These are phyloP conservation scores for Nibea coibor DNA, from an alignment of 2,113 vertebrate genomes.

Conservation along the genomic window DNA sequence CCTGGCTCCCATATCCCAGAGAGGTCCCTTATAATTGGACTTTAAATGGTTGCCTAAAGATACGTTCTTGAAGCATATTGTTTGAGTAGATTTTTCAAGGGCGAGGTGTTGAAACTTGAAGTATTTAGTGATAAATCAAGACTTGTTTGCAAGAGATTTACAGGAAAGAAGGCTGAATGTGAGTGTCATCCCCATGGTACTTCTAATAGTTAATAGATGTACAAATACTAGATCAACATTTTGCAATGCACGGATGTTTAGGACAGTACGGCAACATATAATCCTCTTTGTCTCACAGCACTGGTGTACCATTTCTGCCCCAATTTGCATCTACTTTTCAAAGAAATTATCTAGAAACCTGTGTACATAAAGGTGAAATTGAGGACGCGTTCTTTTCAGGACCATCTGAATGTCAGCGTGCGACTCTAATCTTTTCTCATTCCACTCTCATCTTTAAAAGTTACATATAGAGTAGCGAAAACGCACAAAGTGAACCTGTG, in stretches of 20 bases:
- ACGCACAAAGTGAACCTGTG: background rate
- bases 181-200: background rate
- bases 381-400: background rate
- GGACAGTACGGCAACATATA: background rate
- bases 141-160: background rate
- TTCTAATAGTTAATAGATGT: background rate
- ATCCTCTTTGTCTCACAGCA: background rate
- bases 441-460: background rate
- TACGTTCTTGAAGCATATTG: too few species aligned
- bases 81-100: background rate
- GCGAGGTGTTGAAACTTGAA: background rate
- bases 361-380: background rate
- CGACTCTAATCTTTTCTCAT: slow-evolving; percentile 13
- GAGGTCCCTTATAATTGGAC: too few species aligned
- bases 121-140: background rate
- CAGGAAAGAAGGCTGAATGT: background rate
- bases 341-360: background rate
- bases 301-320: too few species aligned
- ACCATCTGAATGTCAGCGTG: slow-evolving; percentile 1
- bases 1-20: background rate
- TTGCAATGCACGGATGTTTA: background rate
- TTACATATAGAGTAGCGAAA: background rate
- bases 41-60: background rate
- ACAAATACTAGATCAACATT: background rate
- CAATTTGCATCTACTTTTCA: background rate